phyloP scores from a whole-genome alignment of 2,113 vertebrate species.

The Chlorodrepanis virens region DNA sequence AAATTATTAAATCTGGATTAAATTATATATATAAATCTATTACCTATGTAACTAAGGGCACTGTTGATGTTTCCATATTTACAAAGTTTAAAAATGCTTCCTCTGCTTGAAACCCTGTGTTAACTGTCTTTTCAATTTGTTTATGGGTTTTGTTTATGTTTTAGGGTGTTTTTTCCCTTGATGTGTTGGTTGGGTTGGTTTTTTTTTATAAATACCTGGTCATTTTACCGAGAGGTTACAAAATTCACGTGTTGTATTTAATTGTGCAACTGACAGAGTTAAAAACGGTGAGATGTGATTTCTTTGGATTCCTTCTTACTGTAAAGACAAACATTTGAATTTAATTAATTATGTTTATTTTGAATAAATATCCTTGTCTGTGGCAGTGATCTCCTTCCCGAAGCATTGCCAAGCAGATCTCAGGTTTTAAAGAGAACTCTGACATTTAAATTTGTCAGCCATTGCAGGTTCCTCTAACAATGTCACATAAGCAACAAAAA shows the following conservation, averaged over 20 bases:
- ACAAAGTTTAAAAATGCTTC: background rate
- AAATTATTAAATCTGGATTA: background rate
- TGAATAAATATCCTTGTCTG: background rate
- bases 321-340: background rate
- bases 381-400: background rate
- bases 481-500: background rate
- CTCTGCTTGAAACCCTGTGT: background rate
- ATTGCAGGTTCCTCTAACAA: background rate
- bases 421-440: background rate
- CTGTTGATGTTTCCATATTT: background rate
- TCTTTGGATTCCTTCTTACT: background rate
- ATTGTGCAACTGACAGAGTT: background rate
- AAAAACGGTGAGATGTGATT: background rate
- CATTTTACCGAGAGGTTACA: background rate
- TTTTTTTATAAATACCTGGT: background rate
- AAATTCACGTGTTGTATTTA: background rate
- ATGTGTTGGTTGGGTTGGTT: background rate
- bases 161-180: background rate
- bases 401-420: background rate
- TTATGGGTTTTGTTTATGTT: background rate
- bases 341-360: background rate
- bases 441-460: background rate
- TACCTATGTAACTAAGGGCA: background rate
- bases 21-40: background rate
- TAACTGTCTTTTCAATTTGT: background rate